Conservation (phyloP, 2,888 invertebrate species). For the Mythimna lalbum region DNA sequence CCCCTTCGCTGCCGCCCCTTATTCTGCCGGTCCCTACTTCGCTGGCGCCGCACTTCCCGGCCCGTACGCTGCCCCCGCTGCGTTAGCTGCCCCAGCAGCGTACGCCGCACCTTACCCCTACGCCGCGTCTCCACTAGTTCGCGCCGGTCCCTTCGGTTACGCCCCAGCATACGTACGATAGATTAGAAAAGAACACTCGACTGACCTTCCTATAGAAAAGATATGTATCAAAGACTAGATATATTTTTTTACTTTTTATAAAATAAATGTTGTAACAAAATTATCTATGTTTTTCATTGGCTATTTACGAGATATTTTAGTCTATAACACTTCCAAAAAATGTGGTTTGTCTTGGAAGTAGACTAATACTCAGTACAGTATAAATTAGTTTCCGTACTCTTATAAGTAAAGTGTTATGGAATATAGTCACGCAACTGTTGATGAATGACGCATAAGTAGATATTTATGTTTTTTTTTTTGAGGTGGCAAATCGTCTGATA, state of each 20-base stretch:
- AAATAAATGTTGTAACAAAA: slow-evolving; percentile 59
- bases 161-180: slow-evolving; percentile 87
- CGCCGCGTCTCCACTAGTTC: slow-evolving; percentile 60
- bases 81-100: slow-evolving; percentile 68
- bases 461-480: too few relatives aligned
- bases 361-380: neutral
- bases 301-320: neutral
- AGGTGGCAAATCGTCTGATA: too few relatives aligned
- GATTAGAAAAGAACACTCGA: slow-evolving; percentile 80
- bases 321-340: neutral
- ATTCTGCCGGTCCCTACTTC: slow-evolving; percentile 65
- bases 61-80: slow-evolving; percentile 64
- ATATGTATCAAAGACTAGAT: slow-evolving; percentile 69
- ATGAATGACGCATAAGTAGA: too few relatives aligned
- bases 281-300: slow-evolving; percentile 19
- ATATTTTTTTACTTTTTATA: slow-evolving; percentile 64
- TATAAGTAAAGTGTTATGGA: too few relatives aligned
- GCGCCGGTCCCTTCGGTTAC: slow-evolving; percentile 51
- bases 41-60: slow-evolving; percentile 64
- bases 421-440: too few relatives aligned
- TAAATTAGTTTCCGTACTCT: too few relatives aligned
- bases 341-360: neutral
- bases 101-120: slow-evolving; percentile 68
- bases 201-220: slow-evolving; percentile 82
- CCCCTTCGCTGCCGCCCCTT: slow-evolving; percentile 70